These are phyloP conservation scores for Acomys russatus DNA, from an alignment of 2,797 vertebrate genomes.

Conservation along the genomic window DNA sequence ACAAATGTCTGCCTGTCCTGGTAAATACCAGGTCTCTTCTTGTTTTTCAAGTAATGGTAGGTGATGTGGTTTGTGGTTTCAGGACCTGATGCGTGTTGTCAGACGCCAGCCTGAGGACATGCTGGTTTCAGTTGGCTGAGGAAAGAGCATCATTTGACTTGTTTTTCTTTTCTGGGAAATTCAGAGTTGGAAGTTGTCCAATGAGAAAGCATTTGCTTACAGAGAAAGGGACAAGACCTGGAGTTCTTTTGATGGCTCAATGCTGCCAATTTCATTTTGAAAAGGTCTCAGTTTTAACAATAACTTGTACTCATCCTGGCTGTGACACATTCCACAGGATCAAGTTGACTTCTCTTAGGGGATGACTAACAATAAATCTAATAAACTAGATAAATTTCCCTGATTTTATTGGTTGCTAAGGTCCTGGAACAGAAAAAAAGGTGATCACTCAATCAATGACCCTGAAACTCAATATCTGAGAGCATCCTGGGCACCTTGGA, in stretches of 20 bases:
- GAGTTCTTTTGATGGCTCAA: constrained; percentile 14
- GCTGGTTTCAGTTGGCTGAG: constrained; percentile 69
- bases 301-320: background rate
- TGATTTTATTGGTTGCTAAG: constrained; percentile 23
- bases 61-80: constrained; percentile 76
- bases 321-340: background rate
- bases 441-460: background rate
- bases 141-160: constrained; percentile 38
- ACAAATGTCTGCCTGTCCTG: constrained; percentile 46
- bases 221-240: background rate
- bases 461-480: background rate
- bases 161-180: constrained; percentile 43
- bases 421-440: background rate
- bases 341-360: background rate
- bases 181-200: background rate
- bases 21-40: constrained; percentile 64
- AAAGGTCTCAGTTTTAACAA: background rate
- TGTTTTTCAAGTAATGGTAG: constrained; percentile 60
- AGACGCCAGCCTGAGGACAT: constrained; percentile 51
- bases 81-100: constrained; percentile 46
- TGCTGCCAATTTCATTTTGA: constrained; percentile 23
- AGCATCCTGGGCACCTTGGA: background rate
- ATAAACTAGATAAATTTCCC: background rate
- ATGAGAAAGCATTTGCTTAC: constrained; percentile 2
- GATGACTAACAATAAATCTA: constrained; percentile 21